Evolutionary conservation across 2,113 vertebrate genomes (phyloP).

Genomic region (Steatornis caripensis): DNA sequence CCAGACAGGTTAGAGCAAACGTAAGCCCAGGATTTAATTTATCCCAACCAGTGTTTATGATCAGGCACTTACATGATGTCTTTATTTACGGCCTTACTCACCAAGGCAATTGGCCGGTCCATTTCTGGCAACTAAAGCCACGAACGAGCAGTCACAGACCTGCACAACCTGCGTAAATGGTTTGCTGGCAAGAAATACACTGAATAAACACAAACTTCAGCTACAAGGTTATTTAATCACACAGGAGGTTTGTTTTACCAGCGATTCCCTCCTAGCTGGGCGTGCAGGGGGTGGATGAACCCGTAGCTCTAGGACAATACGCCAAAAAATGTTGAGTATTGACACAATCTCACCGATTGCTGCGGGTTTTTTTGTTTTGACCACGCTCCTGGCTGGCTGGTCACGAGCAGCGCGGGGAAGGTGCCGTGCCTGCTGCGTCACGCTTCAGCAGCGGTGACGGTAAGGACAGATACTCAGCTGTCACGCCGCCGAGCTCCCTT

Average conservation of each 20-base stretch:
- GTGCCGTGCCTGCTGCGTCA: not conserved
- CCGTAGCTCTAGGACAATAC: fast-evolving
- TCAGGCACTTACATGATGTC: not conserved
- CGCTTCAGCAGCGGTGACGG: fast-evolving
- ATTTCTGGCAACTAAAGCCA: not conserved
- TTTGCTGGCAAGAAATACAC: not conserved
- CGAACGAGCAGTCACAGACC: not conserved
- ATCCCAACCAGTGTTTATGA: not conserved
- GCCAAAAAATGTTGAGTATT: not conserved
- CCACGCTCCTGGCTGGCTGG: not conserved
- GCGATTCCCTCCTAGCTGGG: not conserved
- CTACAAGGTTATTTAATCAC: not conserved
- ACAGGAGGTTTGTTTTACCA: not conserved
- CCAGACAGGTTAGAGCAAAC: not conserved
- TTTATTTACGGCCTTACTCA: not conserved
- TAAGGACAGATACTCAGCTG: not conserved
- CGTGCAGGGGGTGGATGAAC: not conserved
- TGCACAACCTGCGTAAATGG: not conserved
- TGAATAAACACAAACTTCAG: not conserved
- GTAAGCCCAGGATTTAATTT: not conserved
- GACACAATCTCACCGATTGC: not conserved
- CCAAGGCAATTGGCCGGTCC: not conserved
- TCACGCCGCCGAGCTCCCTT: fast-evolving
- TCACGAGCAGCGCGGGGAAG: not conserved
- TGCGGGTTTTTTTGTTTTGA: not conserved